Evolutionary conservation across 2,888 invertebrate species (phyloP), one percentile per base, ranked within the genome.

Genomic region (Troides helena): DNA sequence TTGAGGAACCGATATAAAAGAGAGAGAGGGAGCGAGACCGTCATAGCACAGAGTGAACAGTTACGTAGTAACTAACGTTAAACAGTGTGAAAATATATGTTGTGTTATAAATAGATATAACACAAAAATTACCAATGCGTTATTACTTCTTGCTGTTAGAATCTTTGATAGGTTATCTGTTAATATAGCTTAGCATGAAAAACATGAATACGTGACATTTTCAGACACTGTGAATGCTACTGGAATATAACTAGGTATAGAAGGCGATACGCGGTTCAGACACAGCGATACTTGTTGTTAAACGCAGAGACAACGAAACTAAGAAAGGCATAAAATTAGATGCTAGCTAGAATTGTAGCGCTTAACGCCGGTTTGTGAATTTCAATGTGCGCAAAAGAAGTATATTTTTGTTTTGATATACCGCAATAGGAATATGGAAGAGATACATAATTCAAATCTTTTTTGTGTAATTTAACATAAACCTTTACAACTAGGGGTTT

Each of bases 121-220:
- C 25, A 25, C 25, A 25, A 25, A 2, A 25, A 25, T 30, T 30
- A 30, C 30, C 30, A 30, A 30, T 30, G 30, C 30, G 3, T 30
- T 30, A 5, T 30, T 2, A 30, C 30, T 30, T 30, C 30, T 30
- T 30, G 5, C 30, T 30, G 30, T 30, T 30, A 30, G 0, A 46
- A 46, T 46, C 1, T 18, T n/a, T 53, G 53, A 18, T 6, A 7
- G 6, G n/a, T 6, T 6, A 53, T 14, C 8, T 39, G 12, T 12
- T 12, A 18, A 8, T 53, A 14, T 3, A 23, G 23, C n/a, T 6
- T 46, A 23, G 59, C 65, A 46, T 59, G 57, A 43, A 67, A 67
- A 67, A 67, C 58, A 67, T 67, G 57, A 62, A 57, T 67, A 67
- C 67, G 62, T 67, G 62, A 67, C 62, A 67, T 67, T 62, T 67